A percentile compares a stretch with the other conserved stretches of the same genome.
Evolutionary conservation across 2,797 vertebrate genomes (phyloP).

Genomic region (Cryptoprocta ferox): DNA sequence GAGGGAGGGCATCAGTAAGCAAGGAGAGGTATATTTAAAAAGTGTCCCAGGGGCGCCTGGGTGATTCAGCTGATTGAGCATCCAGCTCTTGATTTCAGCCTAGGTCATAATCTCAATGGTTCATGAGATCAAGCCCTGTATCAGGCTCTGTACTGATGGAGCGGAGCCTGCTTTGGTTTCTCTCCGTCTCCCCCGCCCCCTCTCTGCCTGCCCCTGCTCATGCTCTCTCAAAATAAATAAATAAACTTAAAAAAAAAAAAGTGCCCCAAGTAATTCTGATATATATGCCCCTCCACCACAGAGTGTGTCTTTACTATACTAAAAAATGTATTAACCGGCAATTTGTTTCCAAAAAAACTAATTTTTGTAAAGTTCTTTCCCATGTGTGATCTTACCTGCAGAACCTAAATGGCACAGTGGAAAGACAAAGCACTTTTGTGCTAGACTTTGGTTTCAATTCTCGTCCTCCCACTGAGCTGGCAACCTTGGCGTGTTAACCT

Average conservation of each 20-base stretch:
- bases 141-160: too few species aligned
- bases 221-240: too few species aligned
- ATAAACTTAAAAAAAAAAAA: too few species aligned
- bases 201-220: too few species aligned
- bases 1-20: not conserved
- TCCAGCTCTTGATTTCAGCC: too few species aligned
- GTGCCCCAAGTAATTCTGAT: not conserved
- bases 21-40: not conserved
- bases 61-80: too few species aligned
- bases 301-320: not conserved
- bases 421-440: not conserved
- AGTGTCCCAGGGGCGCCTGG: too few species aligned
- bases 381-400: not conserved
- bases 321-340: not conserved
- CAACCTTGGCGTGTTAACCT: not conserved
- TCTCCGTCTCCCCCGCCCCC: too few species aligned
- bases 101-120: too few species aligned
- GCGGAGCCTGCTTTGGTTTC: too few species aligned
- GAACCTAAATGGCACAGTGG: not conserved
- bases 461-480: not conserved
- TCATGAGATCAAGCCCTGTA: too few species aligned
- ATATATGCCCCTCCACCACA: not conserved
- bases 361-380: constrained; percentile 18
- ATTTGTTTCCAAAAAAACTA: not conserved
- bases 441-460: not conserved